phyloP scores from a whole-genome alignment of 1,140 invertebrate species.

The Andricus grossulariae region DNA sequence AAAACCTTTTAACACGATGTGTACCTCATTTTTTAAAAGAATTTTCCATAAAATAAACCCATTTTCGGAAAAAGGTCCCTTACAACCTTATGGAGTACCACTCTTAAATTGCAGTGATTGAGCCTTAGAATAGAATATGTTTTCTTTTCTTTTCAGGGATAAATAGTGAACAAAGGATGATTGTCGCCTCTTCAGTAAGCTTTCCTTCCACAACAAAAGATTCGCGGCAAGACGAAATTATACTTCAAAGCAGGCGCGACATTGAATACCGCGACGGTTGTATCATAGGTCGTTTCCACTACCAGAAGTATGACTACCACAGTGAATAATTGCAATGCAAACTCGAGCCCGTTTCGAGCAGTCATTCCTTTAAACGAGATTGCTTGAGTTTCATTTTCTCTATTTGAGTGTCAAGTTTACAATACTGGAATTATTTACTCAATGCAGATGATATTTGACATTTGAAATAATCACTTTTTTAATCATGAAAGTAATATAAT shows the following conservation, averaged over 20 bases:
- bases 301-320: not conserved
- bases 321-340: slow-evolving; percentile 14
- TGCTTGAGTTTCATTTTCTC: slow-evolving; percentile 8
- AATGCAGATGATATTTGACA: not conserved
- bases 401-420: slow-evolving; percentile 22
- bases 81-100: too few relatives aligned
- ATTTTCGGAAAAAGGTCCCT: too few relatives aligned
- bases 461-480: too few relatives aligned
- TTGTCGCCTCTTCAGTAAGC: not conserved
- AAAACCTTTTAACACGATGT: too few relatives aligned
- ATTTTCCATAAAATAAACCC: too few relatives aligned
- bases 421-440: not conserved
- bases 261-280: slow-evolving; percentile 27
- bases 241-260: slow-evolving; percentile 29
- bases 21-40: too few relatives aligned
- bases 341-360: not conserved
- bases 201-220: not conserved
- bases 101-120: too few relatives aligned
- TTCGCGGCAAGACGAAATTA: slow-evolving; percentile 3
- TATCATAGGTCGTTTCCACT: slow-evolving; percentile 13
- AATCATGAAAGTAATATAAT: too few relatives aligned
- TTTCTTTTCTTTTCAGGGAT: too few relatives aligned
- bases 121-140: too few relatives aligned
- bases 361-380: slow-evolving; percentile 15
- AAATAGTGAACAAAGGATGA: not conserved